phyloP scores from a whole-genome alignment of 2,888 invertebrate species.

The Netelia inedita region DNA sequence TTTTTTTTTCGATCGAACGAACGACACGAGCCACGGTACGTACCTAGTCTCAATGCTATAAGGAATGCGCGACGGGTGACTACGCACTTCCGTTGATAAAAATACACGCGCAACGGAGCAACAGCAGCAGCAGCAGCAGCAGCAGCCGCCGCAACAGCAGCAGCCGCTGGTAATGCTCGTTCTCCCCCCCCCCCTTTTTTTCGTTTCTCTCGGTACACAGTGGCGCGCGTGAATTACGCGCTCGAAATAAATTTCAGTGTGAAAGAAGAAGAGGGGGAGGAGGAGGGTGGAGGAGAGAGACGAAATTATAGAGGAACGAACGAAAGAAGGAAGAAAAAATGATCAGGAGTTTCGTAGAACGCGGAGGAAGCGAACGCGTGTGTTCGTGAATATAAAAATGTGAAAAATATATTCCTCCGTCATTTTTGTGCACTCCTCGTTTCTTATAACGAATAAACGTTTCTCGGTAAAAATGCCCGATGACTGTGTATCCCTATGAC shows the following conservation, averaged over 20 bases:
- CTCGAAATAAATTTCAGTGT: constrained; percentile 63
- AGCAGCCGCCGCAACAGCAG: not conserved
- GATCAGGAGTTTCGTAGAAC: too few relatives aligned
- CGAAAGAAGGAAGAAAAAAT: too few relatives aligned
- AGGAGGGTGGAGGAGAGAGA: not conserved
- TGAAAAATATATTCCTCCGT: constrained; percentile 59
- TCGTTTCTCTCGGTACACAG: constrained; percentile 68
- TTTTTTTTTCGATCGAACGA: not conserved
- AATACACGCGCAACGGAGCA: constrained; percentile 78
- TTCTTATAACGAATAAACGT: constrained; percentile 20
- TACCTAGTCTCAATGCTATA: constrained; percentile 59
- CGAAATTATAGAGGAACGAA: constrained; percentile 2
- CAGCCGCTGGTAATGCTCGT: constrained; percentile 66
- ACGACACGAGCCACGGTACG: constrained; percentile 16
- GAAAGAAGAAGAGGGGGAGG: constrained; percentile 20
- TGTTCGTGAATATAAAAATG: constrained; percentile 65
- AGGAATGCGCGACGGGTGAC: constrained; percentile 83
- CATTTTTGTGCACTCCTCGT: constrained; percentile 50
- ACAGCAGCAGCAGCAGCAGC: constrained; percentile 28
- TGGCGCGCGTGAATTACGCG: constrained; percentile 63
- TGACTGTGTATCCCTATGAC: constrained; percentile 16
- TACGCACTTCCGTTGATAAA: constrained; percentile 85
- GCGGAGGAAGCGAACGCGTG: not conserved
- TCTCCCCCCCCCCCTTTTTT: constrained; percentile 21
- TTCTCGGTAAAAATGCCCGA: constrained; percentile 52